phyloP scores from a whole-genome alignment of 2,888 invertebrate species.

The Lamellibrachia columna region DNA sequence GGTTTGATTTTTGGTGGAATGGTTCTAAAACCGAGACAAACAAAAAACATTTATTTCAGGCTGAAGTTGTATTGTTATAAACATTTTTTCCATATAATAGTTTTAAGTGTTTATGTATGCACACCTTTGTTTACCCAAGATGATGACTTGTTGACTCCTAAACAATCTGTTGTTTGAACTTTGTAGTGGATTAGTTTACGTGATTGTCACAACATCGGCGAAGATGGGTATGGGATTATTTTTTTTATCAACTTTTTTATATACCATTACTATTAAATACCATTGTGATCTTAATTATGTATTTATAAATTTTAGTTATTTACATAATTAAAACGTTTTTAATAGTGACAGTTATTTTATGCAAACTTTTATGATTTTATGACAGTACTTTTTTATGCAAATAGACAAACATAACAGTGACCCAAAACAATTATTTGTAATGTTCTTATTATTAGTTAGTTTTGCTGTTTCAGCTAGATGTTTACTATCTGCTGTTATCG shows the following conservation, averaged over 20 bases:
- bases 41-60: too few relatives aligned
- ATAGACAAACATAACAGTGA: too few relatives aligned
- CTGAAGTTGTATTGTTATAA: background rate
- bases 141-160: background rate
- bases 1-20: too few relatives aligned
- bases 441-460: too few relatives aligned
- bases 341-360: too few relatives aligned
- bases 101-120: background rate
- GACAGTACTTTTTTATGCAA: too few relatives aligned
- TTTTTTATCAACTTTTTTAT: background rate
- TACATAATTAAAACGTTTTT: background rate
- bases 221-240: background rate
- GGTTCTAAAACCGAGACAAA: too few relatives aligned
- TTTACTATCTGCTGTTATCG: too few relatives aligned
- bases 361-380: too few relatives aligned
- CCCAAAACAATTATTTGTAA: too few relatives aligned
- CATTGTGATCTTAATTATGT: too few relatives aligned
- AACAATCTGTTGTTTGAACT: background rate
- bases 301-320: background rate
- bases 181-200: conserved; percentile 16
- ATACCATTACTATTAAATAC: background rate
- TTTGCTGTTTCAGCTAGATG: too few relatives aligned
- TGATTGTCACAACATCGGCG: conserved; percentile 4
- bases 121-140: background rate
- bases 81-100: background rate